These are phyloP conservation scores for Heliangelus exortis DNA, from an alignment of 2,797 vertebrate genomes.

Conservation along the genomic window DNA sequence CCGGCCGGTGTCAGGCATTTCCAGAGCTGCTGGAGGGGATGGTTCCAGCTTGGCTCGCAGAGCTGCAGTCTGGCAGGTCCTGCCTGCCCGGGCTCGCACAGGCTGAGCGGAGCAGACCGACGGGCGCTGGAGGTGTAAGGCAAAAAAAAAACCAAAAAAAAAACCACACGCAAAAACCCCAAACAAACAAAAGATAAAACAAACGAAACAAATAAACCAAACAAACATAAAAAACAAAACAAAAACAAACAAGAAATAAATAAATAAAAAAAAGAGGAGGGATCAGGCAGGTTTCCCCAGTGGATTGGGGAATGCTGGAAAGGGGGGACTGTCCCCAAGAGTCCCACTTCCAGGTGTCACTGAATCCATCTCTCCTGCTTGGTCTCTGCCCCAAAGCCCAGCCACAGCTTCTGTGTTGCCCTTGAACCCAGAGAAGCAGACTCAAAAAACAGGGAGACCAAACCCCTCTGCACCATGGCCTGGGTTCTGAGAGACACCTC, in stretches of 20 bases:
- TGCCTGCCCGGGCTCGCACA: neutral
- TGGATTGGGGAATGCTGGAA: neutral
- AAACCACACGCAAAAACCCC: no score
- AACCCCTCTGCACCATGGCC: rapidly evolving
- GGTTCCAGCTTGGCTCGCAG: neutral
- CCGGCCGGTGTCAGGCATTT: neutral
- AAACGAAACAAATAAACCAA: no score
- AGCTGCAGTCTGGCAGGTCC: neutral
- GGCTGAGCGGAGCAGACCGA: neutral
- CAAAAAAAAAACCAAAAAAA: no score
- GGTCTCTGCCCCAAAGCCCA: neutral
- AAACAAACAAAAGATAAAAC: no score
- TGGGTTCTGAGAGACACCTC: neutral
- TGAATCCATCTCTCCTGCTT: neutral
- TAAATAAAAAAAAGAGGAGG: no score
- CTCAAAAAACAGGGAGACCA: neutral
- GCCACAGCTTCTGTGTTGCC: neutral
- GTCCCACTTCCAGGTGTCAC: neutral
- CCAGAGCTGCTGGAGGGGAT: neutral
- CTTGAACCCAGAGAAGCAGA: neutral
- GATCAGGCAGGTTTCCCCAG: neutral
- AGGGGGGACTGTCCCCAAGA: rapidly evolving
- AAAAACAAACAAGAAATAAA: no score
- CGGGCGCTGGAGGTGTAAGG: neutral
- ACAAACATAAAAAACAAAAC: no score